These are phyloP conservation scores for Thysanoteuthis rhombus DNA, from an alignment of 2,888 invertebrate species.

Conservation along the genomic window DNA sequence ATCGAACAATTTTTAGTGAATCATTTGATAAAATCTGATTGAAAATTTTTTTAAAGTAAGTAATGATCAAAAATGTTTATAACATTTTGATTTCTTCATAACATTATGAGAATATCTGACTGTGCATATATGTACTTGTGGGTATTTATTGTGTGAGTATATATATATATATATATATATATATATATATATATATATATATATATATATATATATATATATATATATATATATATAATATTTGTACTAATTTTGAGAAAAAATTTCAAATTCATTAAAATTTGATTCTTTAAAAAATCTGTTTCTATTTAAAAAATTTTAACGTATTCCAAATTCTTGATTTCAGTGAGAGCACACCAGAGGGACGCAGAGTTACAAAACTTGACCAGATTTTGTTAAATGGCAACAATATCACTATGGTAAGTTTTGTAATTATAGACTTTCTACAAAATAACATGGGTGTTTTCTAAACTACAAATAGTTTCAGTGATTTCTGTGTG, in stretches of 20 bases:
- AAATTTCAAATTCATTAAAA: background rate
- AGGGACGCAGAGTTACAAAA: slow-evolving; percentile 89
- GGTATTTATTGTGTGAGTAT: no score
- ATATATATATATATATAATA: background rate
- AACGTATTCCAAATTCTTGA: background rate
- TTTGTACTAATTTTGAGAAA: background rate
- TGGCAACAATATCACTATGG: slow-evolving; percentile 99
- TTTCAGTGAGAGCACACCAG: slow-evolving; percentile 86
- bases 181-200: no score
- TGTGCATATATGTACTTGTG: no score
- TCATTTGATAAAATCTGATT: no score
- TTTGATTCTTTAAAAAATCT: background rate
- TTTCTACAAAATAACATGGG: background rate
- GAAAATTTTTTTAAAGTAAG: no score
- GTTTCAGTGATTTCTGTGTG: no score
- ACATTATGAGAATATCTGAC: no score
- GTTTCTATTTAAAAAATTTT: background rate
- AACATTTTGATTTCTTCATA: no score
- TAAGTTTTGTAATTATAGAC: slow-evolving; percentile 61
- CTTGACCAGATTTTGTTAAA: slow-evolving; percentile 97
- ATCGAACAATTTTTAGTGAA: no score
- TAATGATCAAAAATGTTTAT: no score
- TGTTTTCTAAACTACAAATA: background rate
- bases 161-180: no score
- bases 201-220: no score